phyloP scores from a whole-genome alignment of 2,797 vertebrate species.

The Myiothlypis coronata region DNA sequence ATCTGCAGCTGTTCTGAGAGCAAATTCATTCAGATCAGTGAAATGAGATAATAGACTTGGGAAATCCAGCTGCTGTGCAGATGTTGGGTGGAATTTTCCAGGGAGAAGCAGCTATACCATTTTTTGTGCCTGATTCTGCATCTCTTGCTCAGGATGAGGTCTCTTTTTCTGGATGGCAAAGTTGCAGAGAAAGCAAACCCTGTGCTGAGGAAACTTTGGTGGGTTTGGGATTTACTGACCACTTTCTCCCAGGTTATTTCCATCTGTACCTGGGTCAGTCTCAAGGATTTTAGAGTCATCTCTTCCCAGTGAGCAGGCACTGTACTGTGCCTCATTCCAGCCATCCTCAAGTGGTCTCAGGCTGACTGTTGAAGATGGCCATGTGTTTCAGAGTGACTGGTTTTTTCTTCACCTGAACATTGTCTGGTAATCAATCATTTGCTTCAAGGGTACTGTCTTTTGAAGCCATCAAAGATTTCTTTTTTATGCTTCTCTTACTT shows the following conservation, averaged over 20 bases:
- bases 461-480: not conserved
- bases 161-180: not conserved
- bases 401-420: not conserved
- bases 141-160: not conserved
- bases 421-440: not conserved
- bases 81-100: constrained; percentile 54
- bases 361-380: not conserved
- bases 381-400: not conserved
- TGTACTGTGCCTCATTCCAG: not conserved
- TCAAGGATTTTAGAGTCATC: not conserved
- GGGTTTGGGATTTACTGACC: not conserved
- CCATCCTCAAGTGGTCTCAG: not conserved
- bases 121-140: not conserved
- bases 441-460: not conserved
- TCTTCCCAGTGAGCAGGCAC: not conserved
- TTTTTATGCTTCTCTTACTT: not conserved
- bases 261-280: not conserved
- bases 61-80: constrained; percentile 56
- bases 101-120: not conserved
- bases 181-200: not conserved
- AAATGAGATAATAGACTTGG: constrained; percentile 42
- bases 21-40: constrained; percentile 38
- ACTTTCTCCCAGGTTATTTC: not conserved
- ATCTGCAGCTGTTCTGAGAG: constrained; percentile 22
- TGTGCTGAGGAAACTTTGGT: not conserved